phyloP scores from a whole-genome alignment of 2,797 vertebrate genomes.

The Chaetophractus vellerosus region DNA sequence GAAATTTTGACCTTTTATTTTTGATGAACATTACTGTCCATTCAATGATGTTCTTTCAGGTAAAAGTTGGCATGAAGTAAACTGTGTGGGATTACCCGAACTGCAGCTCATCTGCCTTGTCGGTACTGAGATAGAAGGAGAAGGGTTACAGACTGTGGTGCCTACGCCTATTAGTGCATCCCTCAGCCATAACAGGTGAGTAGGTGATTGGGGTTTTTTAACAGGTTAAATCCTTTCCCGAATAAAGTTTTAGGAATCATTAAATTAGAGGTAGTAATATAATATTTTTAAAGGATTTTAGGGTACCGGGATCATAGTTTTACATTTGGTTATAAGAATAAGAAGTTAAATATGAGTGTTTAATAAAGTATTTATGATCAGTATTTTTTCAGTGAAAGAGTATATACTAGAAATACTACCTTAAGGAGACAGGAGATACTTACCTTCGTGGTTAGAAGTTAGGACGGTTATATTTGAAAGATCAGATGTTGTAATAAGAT shows the following conservation, averaged over 20 bases:
- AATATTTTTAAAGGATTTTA: background rate
- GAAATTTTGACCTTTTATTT: conserved; percentile 52
- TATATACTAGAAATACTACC: background rate
- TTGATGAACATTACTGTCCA: conserved; percentile 26
- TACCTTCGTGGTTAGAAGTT: background rate
- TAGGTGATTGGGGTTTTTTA: background rate
- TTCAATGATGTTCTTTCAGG: conserved; percentile 76
- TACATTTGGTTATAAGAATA: background rate
- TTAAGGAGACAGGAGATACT: background rate
- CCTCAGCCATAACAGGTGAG: conserved; percentile 94
- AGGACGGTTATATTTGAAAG: background rate
- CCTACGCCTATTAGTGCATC: conserved; percentile 91
- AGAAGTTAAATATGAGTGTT: background rate
- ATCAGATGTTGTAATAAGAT: background rate
- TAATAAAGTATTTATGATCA: background rate
- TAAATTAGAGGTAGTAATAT: background rate
- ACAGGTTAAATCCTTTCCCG: background rate
- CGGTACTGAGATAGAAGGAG: conserved; percentile 92
- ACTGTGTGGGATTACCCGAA: conserved; percentile 91
- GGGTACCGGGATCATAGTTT: background rate
- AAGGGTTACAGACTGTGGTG: conserved; percentile 91
- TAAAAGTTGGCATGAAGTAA: conserved; percentile 94
- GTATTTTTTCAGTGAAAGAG: background rate
- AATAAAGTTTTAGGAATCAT: background rate
- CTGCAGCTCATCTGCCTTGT: conserved; percentile 94